phyloP scores from a whole-genome alignment of 1,140 invertebrate genomes.

The Trichomalopsis sarcophagae region DNA sequence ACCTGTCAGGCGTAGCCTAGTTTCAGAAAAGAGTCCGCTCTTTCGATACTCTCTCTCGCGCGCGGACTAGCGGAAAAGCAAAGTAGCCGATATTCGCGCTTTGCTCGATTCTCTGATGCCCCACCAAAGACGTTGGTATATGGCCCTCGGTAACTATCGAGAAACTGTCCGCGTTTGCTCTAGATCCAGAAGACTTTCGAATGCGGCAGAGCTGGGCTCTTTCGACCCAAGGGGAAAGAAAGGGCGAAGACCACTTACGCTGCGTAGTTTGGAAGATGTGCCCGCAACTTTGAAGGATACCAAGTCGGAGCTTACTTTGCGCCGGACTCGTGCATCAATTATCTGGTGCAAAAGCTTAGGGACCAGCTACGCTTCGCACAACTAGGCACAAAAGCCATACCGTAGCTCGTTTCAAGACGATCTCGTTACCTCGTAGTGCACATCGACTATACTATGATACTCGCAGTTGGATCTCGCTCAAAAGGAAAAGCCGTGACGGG shows the following conservation, averaged over 20 bases:
- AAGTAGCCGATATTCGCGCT: not conserved
- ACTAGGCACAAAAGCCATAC: no score
- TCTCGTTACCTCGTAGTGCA: no score
- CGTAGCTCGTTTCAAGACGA: no score
- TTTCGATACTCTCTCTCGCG: not conserved
- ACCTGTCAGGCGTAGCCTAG: constrained; percentile 37
- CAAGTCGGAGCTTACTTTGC: no score
- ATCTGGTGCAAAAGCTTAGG: no score
- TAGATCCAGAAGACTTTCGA: constrained; percentile 12
- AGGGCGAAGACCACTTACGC: not conserved
- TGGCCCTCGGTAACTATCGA: constrained; percentile 33
- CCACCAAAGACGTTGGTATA: not conserved
- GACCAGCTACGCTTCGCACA: no score
- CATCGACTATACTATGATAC: no score
- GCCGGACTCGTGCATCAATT: no score
- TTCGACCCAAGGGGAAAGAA: not conserved
- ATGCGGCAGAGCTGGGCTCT: not conserved
- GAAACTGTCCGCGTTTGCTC: constrained; percentile 34
- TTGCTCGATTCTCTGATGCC: not conserved
- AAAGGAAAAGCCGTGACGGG: not conserved
- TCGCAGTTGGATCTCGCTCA: not conserved
- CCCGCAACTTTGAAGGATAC: no score
- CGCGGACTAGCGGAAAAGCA: not conserved
- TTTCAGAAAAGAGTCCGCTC: not conserved
- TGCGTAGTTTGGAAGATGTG: not conserved